Evolutionary conservation across 1,140 invertebrate species (phyloP).

Genomic region (Vanessa atalanta): DNA sequence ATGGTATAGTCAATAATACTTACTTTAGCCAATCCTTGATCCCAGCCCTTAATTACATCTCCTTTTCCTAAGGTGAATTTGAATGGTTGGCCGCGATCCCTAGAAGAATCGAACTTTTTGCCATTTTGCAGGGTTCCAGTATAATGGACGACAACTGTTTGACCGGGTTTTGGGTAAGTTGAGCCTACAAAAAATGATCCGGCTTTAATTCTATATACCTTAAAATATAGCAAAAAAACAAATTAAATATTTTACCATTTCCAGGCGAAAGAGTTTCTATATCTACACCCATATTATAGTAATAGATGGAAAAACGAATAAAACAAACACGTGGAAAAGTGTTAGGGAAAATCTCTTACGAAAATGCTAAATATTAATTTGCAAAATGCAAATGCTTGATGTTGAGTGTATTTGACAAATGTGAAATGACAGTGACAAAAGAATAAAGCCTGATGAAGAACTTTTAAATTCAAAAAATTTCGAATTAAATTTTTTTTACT

Average conservation of each 20-base stretch:
- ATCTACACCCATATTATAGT: constrained; percentile 87
- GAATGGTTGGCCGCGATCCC: constrained; percentile 95
- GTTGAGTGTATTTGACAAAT: too few species aligned
- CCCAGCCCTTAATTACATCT: constrained; percentile 98
- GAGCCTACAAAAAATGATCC: constrained; percentile 83
- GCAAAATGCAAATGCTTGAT: neutral
- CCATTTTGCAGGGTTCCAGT: constrained; percentile 93
- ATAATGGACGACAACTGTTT: constrained; percentile 96
- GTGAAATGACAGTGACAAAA: too few species aligned
- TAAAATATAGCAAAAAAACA: neutral
- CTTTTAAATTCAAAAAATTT: too few species aligned
- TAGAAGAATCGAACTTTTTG: constrained; percentile 95
- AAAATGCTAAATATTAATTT: too few species aligned
- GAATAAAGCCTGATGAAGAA: too few species aligned
- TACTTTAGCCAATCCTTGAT: constrained; percentile 94
- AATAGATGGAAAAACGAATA: constrained; percentile 5
- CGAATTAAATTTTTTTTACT: too few species aligned
- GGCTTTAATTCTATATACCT: neutral
- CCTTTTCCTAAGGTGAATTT: constrained; percentile 96
- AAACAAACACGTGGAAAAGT: constrained; percentile 4
- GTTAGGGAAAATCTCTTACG: neutral
- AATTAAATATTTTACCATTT: constrained; percentile 83
- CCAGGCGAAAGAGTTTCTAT: constrained; percentile 87
- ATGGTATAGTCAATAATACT: constrained; percentile 13
- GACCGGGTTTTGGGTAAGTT: constrained; percentile 95